Evolutionary conservation across 2,888 invertebrate species (phyloP).

Genomic region (Tetranychus truncatus): DNA sequence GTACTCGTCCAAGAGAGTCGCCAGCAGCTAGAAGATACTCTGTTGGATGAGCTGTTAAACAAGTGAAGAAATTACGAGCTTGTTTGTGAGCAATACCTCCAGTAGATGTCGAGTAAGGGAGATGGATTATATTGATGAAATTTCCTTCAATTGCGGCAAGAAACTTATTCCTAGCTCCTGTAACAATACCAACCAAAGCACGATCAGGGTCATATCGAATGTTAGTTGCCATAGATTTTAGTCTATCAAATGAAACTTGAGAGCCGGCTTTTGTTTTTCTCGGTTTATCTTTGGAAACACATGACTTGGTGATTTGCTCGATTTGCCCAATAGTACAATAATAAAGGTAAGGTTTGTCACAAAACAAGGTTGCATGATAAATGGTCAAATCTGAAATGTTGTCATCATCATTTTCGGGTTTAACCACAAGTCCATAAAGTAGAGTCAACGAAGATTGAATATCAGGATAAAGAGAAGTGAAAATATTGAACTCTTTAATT

Average conservation of each 20-base stretch:
- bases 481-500: constrained; percentile 1
- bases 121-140: not conserved
- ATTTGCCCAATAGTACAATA: not conserved
- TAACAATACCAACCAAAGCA: not conserved
- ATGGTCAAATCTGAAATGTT: not conserved
- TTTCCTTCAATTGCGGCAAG: not conserved
- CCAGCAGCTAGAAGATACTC: constrained; percentile 18
- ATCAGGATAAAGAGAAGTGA: not conserved
- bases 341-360: not conserved
- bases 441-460: not conserved
- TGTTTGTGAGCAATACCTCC: not conserved
- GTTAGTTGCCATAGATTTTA: not conserved
- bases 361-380: not conserved
- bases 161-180: constrained; percentile 5
- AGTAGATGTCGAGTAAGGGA: not conserved
- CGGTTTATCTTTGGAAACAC: not conserved
- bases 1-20: constrained; percentile 17
- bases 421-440: not conserved
- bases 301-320: not conserved
- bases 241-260: not conserved
- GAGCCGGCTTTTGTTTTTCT: not conserved
- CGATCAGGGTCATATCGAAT: constrained; percentile 2
- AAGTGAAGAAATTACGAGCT: constrained; percentile 15
- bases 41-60: constrained; percentile 18
- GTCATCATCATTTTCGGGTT: not conserved